Conservation (phyloP, 2,888 invertebrate species). For the Xanthia icteritia region DNA sequence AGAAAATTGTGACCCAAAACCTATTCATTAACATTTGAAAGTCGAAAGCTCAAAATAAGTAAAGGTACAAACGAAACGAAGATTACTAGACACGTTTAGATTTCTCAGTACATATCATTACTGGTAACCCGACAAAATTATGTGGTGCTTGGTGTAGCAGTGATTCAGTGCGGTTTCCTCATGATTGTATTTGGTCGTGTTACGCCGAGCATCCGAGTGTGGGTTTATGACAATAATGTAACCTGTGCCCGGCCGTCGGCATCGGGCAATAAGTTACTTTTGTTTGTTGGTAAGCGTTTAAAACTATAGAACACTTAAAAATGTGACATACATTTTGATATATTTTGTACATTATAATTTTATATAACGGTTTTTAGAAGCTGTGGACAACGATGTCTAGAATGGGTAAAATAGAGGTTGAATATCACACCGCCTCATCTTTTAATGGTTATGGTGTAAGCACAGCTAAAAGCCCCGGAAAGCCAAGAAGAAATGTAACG, state of each 20-base stretch:
- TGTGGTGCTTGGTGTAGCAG: slow-evolving; percentile 63
- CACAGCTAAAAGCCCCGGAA: slow-evolving; percentile 2
- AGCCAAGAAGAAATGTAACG: slow-evolving; percentile 38
- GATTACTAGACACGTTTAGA: slow-evolving; percentile 62
- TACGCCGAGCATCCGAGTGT: slow-evolving; percentile 73
- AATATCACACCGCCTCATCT: neutral
- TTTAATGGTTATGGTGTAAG: slow-evolving; percentile 6
- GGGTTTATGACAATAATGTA: slow-evolving; percentile 81
- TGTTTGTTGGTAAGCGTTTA: slow-evolving; percentile 85
- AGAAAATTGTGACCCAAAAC: slow-evolving; percentile 55
- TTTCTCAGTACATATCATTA: slow-evolving; percentile 68
- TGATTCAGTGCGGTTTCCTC: slow-evolving; percentile 68
- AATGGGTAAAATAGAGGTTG: neutral
- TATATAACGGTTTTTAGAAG: neutral
- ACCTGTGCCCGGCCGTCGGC: slow-evolving; percentile 81
- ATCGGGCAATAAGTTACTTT: slow-evolving; percentile 83
- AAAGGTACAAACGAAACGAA: slow-evolving; percentile 51
- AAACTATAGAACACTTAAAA: slow-evolving; percentile 79
- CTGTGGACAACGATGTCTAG: neutral
- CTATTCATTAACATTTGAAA: slow-evolving; percentile 61
- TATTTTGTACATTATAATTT: neutral
- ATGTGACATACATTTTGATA: slow-evolving; percentile 62
- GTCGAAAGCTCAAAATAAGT: slow-evolving; percentile 61
- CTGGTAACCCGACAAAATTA: slow-evolving; percentile 65
- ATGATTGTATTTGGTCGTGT: slow-evolving; percentile 73